phyloP scores from a whole-genome alignment of 1,140 invertebrate species.

The Drosophila murphyi region DNA sequence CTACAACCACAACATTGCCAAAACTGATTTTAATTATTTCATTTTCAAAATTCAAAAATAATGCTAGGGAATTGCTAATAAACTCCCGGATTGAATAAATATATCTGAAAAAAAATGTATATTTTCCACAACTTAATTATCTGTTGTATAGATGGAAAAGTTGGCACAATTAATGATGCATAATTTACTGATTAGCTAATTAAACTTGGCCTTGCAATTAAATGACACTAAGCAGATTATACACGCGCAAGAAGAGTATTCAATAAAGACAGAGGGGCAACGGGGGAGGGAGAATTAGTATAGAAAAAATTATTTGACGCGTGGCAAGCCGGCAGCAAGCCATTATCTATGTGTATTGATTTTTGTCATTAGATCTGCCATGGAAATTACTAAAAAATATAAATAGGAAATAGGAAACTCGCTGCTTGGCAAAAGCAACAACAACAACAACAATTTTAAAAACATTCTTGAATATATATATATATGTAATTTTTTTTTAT shows the following conservation, averaged over 20 bases:
- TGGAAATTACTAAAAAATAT: constrained; percentile 50
- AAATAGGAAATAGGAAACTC: constrained; percentile 6
- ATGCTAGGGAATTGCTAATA: too few relatives aligned
- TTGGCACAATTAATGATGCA: constrained; percentile 57
- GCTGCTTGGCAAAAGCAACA: constrained; percentile 15
- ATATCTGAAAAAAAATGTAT: background rate
- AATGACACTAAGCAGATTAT: constrained; percentile 59
- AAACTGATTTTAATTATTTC: too few relatives aligned
- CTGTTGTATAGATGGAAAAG: background rate
- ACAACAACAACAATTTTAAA: constrained; percentile 21
- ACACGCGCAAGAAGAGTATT: constrained; percentile 11
- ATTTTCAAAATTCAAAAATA: too few relatives aligned
- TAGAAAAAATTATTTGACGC: constrained; percentile 1
- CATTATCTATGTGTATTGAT: constrained; percentile 47
- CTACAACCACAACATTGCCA: too few relatives aligned
- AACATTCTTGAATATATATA: constrained; percentile 2
- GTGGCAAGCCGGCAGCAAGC: constrained; percentile 25
- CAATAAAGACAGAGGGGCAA: background rate
- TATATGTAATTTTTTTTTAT: constrained; percentile 1
- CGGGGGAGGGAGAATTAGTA: background rate
- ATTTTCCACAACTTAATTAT: background rate
- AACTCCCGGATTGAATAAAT: background rate
- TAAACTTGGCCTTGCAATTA: constrained; percentile 49
- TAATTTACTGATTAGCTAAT: constrained; percentile 63
- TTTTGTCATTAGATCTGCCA: constrained; percentile 35